Conservation (phyloP, 2,113 vertebrate species). For the Aptenodytes forsteri region DNA sequence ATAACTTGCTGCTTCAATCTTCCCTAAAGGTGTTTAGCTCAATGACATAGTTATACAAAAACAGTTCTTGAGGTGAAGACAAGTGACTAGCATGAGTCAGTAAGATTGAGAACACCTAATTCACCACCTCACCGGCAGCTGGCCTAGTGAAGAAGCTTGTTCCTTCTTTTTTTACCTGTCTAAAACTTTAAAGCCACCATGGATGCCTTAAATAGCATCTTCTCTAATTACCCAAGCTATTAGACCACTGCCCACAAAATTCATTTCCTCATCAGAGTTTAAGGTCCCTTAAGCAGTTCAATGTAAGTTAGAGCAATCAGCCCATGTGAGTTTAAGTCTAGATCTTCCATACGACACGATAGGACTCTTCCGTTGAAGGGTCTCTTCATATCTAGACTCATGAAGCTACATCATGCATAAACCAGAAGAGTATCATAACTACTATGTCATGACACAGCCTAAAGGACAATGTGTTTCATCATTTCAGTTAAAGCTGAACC, state of each 20-base stretch:
- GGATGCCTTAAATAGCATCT: background rate
- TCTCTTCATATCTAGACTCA: background rate
- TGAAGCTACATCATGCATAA: background rate
- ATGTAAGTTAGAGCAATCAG: background rate
- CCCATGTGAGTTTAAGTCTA: background rate
- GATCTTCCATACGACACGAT: background rate
- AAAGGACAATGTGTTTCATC: background rate
- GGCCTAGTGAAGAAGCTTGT: background rate
- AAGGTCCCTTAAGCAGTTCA: background rate
- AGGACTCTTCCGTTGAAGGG: background rate
- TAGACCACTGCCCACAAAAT: background rate
- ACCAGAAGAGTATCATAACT: background rate
- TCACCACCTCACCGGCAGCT: background rate
- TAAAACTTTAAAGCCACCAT: background rate
- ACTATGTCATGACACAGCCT: background rate
- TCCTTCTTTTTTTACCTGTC: background rate
- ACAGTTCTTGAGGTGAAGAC: background rate
- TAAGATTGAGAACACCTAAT: background rate
- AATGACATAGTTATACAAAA: background rate
- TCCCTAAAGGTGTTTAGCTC: background rate
- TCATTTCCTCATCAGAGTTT: background rate
- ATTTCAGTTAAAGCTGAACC: background rate
- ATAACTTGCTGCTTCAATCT: background rate
- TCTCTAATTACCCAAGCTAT: background rate
- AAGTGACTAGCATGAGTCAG: background rate